Base-by-base conservation (phyloP, 2,113 vertebrate species). In the Poecilia latipinna region DNA sequence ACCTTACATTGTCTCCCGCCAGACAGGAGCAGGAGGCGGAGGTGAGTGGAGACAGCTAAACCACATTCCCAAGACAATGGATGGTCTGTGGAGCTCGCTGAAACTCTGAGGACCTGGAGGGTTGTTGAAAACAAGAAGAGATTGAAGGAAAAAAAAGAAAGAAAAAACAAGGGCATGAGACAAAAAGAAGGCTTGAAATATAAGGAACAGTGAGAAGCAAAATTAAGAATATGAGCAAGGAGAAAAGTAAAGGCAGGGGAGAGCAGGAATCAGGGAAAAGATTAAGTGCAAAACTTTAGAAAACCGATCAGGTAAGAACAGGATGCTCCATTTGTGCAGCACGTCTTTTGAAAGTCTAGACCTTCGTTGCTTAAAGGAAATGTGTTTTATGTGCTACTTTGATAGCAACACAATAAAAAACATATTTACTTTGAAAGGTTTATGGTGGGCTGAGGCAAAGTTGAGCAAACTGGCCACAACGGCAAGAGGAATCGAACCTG, bases 61-160 rank as follows among this genome's bases (percentile, higher is more conserved):
- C 82, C 78, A 17, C 91, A 91, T 92, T 94, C 90, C 88, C 90
- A 78, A 93, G 89, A 94, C 93, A 94, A 94, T 93, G 89, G 87
- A 89, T 62, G 64, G 88, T 93, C 90, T 94, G 92, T 93, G 87
- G 88, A 78, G 82, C 90, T 81, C 51, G 61, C 83, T 80, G 80
- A 90, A 84, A 84, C 89, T 89, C 70, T 42, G 77, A 84, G 85
- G 82, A 86, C 86, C 83, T 75, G 12, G 64, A 86, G 90, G 89
- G 86, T 87, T 61, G 8, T 51, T 75, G 74, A 83, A 79, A 77
- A 83, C 70, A 78, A 35, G 67, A 67, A 72, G 67, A 61, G 70
- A 84, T 29, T 15, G 57, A 62, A 73, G 35, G 0, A 37, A 37
- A 37, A 37, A 37, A 37, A 33, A 33, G 6, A 33, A 88, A 74